These are phyloP conservation scores for Hypotaenidia philippensis DNA, from an alignment of 2,797 vertebrate genomes.

Conservation along the genomic window DNA sequence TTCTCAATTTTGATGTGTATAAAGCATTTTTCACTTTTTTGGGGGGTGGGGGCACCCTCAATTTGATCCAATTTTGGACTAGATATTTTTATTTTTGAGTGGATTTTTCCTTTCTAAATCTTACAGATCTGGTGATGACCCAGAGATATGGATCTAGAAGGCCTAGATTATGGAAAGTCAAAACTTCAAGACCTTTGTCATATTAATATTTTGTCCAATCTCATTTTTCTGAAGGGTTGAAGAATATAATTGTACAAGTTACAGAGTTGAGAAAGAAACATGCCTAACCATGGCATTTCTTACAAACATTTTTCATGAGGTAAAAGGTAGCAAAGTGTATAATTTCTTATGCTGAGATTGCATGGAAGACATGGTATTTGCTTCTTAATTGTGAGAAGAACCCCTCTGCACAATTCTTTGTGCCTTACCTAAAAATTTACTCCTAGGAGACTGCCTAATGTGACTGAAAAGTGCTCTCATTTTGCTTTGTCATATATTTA, in stretches of 20 bases:
- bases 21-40: neutral
- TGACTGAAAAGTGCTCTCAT: neutral
- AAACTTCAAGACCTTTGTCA: neutral
- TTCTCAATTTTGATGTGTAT: neutral
- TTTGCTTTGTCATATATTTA: neutral
- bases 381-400: neutral
- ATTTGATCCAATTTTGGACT: neutral
- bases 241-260: neutral
- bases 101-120: neutral
- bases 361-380: neutral
- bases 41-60: rapidly evolving
- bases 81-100: neutral
- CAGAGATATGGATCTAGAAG: neutral
- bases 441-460: neutral
- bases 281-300: neutral
- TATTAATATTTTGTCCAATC: neutral
- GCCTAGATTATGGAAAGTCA: neutral
- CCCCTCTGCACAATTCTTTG: neutral
- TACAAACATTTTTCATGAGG: neutral
- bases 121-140: neutral
- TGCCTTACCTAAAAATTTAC: neutral
- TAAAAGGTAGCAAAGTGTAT: neutral
- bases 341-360: neutral
- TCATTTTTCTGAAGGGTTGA: neutral
- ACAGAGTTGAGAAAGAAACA: neutral